These are phyloP conservation scores for Takifugu ocellatus DNA, from an alignment of 2,797 vertebrate species.

Conservation along the genomic window DNA sequence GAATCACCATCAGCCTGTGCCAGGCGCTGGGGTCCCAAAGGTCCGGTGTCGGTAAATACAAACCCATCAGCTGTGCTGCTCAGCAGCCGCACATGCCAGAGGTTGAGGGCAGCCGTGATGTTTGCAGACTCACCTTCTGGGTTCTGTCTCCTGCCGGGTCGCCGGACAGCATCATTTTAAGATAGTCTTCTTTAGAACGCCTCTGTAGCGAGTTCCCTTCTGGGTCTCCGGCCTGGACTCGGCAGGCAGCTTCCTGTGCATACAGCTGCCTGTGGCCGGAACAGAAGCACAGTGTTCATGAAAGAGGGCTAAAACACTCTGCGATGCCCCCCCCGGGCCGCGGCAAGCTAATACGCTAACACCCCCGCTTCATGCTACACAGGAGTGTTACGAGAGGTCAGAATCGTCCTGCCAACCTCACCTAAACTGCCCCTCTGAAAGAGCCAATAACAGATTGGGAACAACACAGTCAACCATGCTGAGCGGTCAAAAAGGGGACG, in stretches of 20 bases:
- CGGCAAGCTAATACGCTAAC: conserved; percentile 46
- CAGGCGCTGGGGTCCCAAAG: conserved; percentile 39
- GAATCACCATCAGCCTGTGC: conserved; percentile 52
- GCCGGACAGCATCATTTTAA: conserved; percentile 86
- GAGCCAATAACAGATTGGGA: conserved; percentile 34
- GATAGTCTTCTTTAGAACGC: conserved; percentile 88
- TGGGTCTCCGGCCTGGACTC: conserved; percentile 71
- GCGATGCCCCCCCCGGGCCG: conserved; percentile 20
- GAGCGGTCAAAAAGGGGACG: conserved; percentile 13
- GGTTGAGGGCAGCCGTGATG: conserved; percentile 3
- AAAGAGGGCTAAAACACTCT: conserved; percentile 20
- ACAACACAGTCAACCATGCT: conserved; percentile 33
- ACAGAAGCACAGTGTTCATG: conserved; percentile 43
- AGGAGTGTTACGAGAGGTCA: conserved; percentile 26
- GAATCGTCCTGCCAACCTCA: conserved; percentile 16
- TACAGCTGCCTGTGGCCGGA: conserved; percentile 79
- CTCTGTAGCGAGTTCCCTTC: conserved; percentile 79
- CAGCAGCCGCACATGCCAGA: conserved; percentile 30
- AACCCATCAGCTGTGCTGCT: conserved; percentile 21
- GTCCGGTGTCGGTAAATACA: conserved; percentile 31
- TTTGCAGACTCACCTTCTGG: conserved; percentile 80
- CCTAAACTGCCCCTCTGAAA: conserved; percentile 21
- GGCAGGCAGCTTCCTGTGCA: conserved; percentile 77
- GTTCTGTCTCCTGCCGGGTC: conserved; percentile 80
- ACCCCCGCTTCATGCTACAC: conserved; percentile 37